Percentiles rank a stretch among this genome's conserved stretches.
Conservation (phyloP, 1,140 invertebrate genomes). For the Pararge aegeria region DNA sequence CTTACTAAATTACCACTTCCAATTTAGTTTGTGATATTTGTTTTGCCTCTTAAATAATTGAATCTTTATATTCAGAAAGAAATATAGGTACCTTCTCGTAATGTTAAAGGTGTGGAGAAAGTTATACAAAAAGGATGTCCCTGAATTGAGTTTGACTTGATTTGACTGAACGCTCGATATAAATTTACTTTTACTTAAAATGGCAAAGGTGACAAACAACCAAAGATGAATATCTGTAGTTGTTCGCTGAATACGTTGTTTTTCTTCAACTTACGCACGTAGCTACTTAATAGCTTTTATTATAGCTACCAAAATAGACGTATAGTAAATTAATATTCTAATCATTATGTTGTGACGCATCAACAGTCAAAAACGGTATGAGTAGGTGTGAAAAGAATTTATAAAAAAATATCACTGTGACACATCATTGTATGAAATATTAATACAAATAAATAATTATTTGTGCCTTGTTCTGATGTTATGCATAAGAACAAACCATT, state of each 20-base stretch:
- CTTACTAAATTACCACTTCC: no score
- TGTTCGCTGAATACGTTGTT: not conserved
- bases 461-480: not conserved
- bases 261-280: not conserved
- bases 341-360: conserved; percentile 7
- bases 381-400: conserved; percentile 2
- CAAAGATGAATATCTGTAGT: not conserved
- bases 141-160: no score
- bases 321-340: not conserved
- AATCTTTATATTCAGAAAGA: no score
- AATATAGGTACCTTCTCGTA: no score
- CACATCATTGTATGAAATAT: not conserved
- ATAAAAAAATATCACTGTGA: not conserved
- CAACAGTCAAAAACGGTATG: not conserved
- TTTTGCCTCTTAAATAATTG: no score
- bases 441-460: not conserved
- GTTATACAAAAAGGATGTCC: no score
- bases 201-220: no score
- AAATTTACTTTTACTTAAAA: no score
- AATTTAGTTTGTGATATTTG: no score
- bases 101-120: no score
- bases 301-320: not conserved
- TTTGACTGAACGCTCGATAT: no score
- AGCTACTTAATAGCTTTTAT: not conserved
- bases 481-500: no score